Percentiles rank a stretch among this genome's conserved stretches.
phyloP scores from a whole-genome alignment of 2,797 vertebrate genomes.

The Manis javanica region DNA sequence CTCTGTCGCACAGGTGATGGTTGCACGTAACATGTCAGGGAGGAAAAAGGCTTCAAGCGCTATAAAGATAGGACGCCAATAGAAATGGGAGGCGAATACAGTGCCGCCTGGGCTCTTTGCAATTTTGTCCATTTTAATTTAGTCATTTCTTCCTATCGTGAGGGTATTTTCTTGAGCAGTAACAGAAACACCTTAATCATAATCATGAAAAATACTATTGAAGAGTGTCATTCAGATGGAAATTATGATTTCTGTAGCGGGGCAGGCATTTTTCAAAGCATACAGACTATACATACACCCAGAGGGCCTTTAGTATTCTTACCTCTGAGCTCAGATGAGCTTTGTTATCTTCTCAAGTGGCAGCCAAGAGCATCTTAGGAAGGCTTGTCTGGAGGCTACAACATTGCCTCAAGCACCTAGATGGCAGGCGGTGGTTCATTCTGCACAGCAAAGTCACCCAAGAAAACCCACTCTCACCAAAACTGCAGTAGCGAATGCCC shows the following conservation, averaged over 20 bases:
- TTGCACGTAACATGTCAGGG: neutral
- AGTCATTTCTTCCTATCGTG: neutral
- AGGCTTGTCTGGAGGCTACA: neutral
- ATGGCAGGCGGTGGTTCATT: neutral
- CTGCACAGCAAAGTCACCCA: neutral
- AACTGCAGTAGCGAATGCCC: neutral
- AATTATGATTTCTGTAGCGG: neutral
- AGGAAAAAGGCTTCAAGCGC: neutral
- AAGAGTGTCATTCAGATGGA: neutral
- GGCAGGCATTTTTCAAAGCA: neutral
- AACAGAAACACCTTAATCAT: neutral
- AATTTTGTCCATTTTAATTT: neutral
- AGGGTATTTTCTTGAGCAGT: neutral
- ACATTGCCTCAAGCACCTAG: neutral
- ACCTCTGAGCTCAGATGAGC: neutral
- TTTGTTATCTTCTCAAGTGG: neutral
- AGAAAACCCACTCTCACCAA: neutral
- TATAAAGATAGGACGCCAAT: fast-evolving
- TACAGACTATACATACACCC: neutral
- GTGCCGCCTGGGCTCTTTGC: neutral
- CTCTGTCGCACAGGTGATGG: too few relatives aligned
- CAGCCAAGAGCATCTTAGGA: neutral
- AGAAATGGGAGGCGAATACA: fast-evolving
- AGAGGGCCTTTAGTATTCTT: neutral
- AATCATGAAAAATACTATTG: neutral